These are phyloP conservation scores for Sebastes vulpes DNA, from an alignment of 2,797 vertebrate species.

Conservation along the genomic window DNA sequence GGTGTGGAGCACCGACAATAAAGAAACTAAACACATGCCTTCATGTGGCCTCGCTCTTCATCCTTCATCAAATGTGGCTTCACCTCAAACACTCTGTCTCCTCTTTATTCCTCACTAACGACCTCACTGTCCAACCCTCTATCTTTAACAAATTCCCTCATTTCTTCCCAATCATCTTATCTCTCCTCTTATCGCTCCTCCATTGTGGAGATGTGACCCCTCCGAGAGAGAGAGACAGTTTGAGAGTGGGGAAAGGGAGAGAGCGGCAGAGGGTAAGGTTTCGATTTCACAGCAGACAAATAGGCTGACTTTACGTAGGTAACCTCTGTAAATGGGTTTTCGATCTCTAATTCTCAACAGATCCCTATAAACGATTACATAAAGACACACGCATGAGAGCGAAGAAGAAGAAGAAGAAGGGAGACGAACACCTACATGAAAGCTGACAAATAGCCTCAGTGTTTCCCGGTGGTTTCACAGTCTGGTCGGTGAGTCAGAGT, in stretches of 20 bases:
- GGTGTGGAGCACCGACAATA: neutral
- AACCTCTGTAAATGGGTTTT: conserved; percentile 82
- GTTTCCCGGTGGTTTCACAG: conserved; percentile 28
- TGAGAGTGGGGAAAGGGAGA: conserved; percentile 9
- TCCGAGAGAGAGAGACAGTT: neutral
- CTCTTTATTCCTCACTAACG: conserved; percentile 43
- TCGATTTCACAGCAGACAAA: conserved; percentile 80
- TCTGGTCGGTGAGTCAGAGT: conserved; percentile 43
- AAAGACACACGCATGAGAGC: conserved; percentile 35
- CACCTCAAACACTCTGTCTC: conserved; percentile 12
- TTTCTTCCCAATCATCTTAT: conserved; percentile 71
- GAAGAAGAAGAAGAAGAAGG: neutral
- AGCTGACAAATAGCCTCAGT: conserved; percentile 42
- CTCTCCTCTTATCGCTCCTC: conserved; percentile 54
- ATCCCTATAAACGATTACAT: conserved; percentile 65
- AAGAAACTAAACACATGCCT: neutral
- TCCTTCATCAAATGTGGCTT: conserved; percentile 11
- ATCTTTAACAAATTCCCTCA: conserved; percentile 70
- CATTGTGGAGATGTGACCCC: conserved; percentile 59
- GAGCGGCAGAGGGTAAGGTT: conserved; percentile 63
- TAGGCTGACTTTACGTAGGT: conserved; percentile 68
- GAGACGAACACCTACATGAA: conserved; percentile 35
- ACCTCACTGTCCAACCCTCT: conserved; percentile 28
- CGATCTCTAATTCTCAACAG: conserved; percentile 78
- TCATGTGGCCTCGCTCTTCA: neutral